These are phyloP conservation scores for Drosophila testacea DNA, from an alignment of 2,888 invertebrate genomes.

Conservation along the genomic window DNA sequence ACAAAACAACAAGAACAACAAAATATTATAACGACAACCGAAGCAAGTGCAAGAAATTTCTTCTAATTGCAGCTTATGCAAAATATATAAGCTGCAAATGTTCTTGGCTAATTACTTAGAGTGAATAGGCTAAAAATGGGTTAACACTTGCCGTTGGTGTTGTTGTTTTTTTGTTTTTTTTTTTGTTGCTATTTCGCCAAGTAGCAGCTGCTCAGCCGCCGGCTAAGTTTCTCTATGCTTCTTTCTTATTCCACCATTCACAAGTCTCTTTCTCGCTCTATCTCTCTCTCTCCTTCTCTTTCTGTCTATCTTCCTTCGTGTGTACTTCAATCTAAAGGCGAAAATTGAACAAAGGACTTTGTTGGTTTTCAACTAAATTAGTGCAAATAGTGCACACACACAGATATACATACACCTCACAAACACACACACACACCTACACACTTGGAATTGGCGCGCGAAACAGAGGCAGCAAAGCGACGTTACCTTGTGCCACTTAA, in stretches of 20 bases:
- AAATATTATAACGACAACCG: conserved; percentile 3
- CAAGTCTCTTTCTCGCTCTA: conserved; percentile 8
- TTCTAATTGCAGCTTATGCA: conserved; percentile 66
- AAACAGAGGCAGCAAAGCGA: conserved; percentile 52
- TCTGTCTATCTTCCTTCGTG: conserved; percentile 16
- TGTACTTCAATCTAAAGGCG: conserved; percentile 69
- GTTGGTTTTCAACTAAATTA: conserved; percentile 82
- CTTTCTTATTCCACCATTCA: conserved; percentile 16
- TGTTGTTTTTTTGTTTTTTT: conserved; percentile 23
- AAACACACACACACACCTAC: conserved; percentile 18
- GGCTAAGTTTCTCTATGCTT: conserved; percentile 55
- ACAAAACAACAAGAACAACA: conserved; percentile 7
- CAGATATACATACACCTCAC: conserved; percentile 14
- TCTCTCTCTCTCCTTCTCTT: conserved; percentile 5
- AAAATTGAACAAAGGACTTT: conserved; percentile 80
- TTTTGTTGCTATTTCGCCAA: conserved; percentile 32
- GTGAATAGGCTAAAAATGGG: conserved; percentile 67
- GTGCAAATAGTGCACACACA: conserved; percentile 75
- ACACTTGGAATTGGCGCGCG: conserved; percentile 32
- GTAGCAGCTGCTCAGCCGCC: conserved; percentile 62
- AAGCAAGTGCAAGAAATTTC: conserved; percentile 41
- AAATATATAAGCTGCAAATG: conserved; percentile 70
- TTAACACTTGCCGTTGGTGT: conserved; percentile 62
- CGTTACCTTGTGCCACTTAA: conserved; percentile 81
- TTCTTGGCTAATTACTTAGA: conserved; percentile 75